Evolutionary conservation across 2,888 invertebrate genomes (phyloP).

Genomic region (Noctua janthe): DNA sequence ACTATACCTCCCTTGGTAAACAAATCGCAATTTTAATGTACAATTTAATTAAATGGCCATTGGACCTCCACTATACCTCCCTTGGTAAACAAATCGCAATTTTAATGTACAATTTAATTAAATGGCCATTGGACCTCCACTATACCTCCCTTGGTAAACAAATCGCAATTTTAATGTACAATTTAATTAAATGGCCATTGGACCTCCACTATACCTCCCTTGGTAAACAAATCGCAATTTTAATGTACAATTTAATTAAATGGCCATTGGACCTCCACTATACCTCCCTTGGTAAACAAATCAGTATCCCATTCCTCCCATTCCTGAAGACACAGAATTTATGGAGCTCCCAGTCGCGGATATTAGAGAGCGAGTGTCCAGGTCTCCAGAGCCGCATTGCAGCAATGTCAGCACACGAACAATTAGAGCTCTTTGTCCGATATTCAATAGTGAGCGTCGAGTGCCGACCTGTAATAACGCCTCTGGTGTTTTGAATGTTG

Average conservation of each 20-base stretch:
- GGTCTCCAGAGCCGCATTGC: constrained; percentile 67
- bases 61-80: too few relatives aligned
- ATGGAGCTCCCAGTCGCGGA: constrained; percentile 49
- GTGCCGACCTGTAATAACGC: constrained; percentile 78
- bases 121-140: too few relatives aligned
- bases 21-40: too few relatives aligned
- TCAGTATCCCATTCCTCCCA: not conserved
- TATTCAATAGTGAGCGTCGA: constrained; percentile 82
- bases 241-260: not conserved
- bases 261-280: not conserved
- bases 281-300: constrained; percentile 8
- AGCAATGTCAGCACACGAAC: constrained; percentile 75
- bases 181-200: too few relatives aligned
- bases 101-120: too few relatives aligned
- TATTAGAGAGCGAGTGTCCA: constrained; percentile 47
- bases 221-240: too few relatives aligned
- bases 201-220: too few relatives aligned
- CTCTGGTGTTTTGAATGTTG: constrained; percentile 75
- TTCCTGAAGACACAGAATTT: constrained; percentile 48
- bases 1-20: too few relatives aligned
- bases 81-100: too few relatives aligned
- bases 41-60: too few relatives aligned
- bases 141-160: too few relatives aligned
- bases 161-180: too few relatives aligned
- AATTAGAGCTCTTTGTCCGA: constrained; percentile 88